Evolutionary conservation across 2,113 vertebrate genomes (phyloP), one percentile per base, ranked within the genome.

Genomic region (Panthera leo): DNA sequence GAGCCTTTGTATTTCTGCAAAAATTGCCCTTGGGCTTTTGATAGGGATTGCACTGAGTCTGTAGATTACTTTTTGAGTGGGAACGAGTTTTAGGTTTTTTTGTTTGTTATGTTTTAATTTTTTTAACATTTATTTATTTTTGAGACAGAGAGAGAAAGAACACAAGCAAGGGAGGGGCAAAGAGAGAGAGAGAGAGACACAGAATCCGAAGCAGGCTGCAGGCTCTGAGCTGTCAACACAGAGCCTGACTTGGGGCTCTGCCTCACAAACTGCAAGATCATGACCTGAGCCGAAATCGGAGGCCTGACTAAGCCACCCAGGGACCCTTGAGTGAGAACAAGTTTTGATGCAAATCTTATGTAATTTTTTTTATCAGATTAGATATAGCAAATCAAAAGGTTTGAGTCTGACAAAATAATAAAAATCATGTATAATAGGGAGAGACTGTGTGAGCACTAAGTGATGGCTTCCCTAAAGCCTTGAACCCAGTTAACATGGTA

Each of bases 391-490:
- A 79, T 92, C 39, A 92, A 84, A 83, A 67, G 42, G 48, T 12
- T 83, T 95, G 39, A 93, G 27, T n/a, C 71, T 88, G 73, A 76
- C 67, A 76, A 85, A 85, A 70, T 75, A 73, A 48, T 96, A 12
- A 73, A 94, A 88, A 92, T 61, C 34, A 51, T 80, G 15, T 85
- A 9, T 91, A 67, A 53, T 4, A 53, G 13, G 29, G 29, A 71
- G 36, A 91, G 61, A 78, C 61, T 84, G 7, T 48, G 4, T 48
- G 29, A 89, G 7, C 21, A 61, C 16, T 95, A 51, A 75, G 2
- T 91, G 10, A 55, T 82, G 18, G 12, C 21, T 12, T 92, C 34
- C 58, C 23, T 87, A 53, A 95, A 96, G 45, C 42, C 55, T 18
- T 96, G 75, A 91, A 87, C 68, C 29, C 73, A 86, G n/a, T 93